phyloP scores from a whole-genome alignment of 2,797 vertebrate species.

The Enoplosus armatus region DNA sequence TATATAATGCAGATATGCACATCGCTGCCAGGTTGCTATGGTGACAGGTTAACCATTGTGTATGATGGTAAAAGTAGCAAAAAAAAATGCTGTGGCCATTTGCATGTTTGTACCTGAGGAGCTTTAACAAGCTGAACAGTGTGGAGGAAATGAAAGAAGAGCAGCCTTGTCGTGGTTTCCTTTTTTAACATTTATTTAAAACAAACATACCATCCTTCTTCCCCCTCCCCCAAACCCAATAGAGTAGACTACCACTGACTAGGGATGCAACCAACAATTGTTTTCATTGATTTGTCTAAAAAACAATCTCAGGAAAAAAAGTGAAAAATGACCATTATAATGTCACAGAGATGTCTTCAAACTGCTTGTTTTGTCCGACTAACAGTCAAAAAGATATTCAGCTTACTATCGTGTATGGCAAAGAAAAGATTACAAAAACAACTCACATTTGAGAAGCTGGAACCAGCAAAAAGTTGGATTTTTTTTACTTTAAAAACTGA shows the following conservation, averaged over 20 bases:
- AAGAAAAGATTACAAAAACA: neutral
- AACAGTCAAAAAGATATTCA: neutral
- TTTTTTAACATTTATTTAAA: neutral
- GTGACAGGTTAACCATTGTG: neutral
- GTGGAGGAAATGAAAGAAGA: neutral
- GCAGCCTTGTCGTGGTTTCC: neutral
- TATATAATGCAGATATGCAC: constrained; percentile 21
- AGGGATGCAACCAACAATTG: neutral
- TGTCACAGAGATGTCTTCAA: neutral
- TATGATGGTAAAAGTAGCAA: neutral
- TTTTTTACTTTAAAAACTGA: neutral
- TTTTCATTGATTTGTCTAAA: neutral
- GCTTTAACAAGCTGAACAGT: neutral
- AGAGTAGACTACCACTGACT: no score
- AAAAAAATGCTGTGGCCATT: neutral
- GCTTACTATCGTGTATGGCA: neutral
- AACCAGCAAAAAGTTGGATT: neutral
- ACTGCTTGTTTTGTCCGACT: neutral
- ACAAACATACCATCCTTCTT: neutral
- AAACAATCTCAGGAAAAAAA: no score
- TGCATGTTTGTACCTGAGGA: neutral
- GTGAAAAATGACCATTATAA: neutral
- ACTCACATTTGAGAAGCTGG: neutral
- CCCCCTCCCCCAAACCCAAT: neutral
- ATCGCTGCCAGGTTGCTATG: neutral